Evolutionary conservation across 2,113 vertebrate genomes (phyloP), one percentile per base, ranked within the genome.

Genomic region (Mobula hypostoma): DNA sequence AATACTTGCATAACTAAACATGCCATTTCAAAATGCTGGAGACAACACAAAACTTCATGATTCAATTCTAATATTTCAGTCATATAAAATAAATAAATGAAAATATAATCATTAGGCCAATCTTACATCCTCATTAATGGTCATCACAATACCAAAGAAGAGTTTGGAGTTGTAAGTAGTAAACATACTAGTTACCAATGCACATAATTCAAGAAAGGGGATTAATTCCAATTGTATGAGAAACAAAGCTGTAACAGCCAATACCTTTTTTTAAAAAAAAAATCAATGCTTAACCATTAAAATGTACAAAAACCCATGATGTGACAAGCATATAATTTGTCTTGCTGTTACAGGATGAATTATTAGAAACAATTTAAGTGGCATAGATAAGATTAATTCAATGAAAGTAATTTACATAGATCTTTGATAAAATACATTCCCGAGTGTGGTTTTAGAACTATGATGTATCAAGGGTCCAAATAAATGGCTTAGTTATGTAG

Each of bases 1-100:
- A 91, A 93, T 21, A 93, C 36, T 56, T 76, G 36, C 63, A 56
- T 72, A 93, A 93, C 36, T 93, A 29, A 74, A 74, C 40, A 76
- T 91, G 56, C 29, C 88, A 68, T 91, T 91, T 91, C 1, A 90
- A 68, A 85, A 85, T 32, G 8, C 15, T 63, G n/a, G 14, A 88
- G 61, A 63, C 12, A n/a, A 24, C 19, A 21, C 17, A 48, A 7
- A 92, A 21, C 17, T 29, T 15, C 36, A 8, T 11, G 27, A 74
- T 63, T 93, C 21, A n/a, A 8, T 93, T 93, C 21, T 3, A 93
- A 24, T 2, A 93, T 74, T 74, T 93, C 29, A 48, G 32, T 74
- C 36, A 74, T 9, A 27, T 68, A 72, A 36, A 68, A 8, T 70
- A 91, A 92, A 19, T 36, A 68, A 15, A 5, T 40, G 12, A 88